phyloP scores from a whole-genome alignment of 2,888 invertebrate species.

The Sipha maydis region DNA sequence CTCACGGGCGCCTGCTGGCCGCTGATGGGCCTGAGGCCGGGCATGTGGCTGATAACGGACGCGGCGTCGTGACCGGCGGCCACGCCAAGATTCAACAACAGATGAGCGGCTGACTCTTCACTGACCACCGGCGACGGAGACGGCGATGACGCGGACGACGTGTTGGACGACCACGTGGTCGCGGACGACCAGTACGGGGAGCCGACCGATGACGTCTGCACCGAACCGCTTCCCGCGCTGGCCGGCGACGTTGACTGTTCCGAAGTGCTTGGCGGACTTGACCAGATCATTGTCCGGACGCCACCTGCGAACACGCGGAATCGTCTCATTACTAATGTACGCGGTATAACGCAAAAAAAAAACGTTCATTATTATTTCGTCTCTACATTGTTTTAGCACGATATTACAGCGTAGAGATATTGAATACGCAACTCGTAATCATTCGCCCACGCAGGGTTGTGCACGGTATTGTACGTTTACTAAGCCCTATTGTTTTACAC shows the following conservation, averaged over 20 bases:
- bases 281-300: slow-evolving; percentile 80
- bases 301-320: slow-evolving; percentile 70
- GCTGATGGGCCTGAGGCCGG: slow-evolving; percentile 65
- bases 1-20: slow-evolving; percentile 65
- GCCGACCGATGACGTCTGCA: slow-evolving; percentile 64
- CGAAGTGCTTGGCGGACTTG: slow-evolving; percentile 72
- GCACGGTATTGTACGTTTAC: too few species aligned
- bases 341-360: too few species aligned
- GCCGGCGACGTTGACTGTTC: slow-evolving; percentile 70
- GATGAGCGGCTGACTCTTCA: slow-evolving; percentile 74
- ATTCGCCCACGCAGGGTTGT: too few species aligned
- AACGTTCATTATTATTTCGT: too few species aligned
- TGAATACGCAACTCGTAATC: too few species aligned
- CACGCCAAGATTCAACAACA: slow-evolving; percentile 67
- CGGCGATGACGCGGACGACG: slow-evolving; percentile 70
- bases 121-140: slow-evolving; percentile 68
- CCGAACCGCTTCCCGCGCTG: slow-evolving; percentile 69
- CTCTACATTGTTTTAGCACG: too few species aligned
- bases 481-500: too few species aligned
- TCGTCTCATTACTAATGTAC: not conserved
- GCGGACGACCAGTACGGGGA: slow-evolving; percentile 67
- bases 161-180: slow-evolving; percentile 71
- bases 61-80: slow-evolving; percentile 60
- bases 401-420: too few species aligned
- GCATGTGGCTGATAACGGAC: slow-evolving; percentile 63